Conservation (phyloP, 2,888 invertebrate genomes). For the Choristoneura rosaceana region DNA sequence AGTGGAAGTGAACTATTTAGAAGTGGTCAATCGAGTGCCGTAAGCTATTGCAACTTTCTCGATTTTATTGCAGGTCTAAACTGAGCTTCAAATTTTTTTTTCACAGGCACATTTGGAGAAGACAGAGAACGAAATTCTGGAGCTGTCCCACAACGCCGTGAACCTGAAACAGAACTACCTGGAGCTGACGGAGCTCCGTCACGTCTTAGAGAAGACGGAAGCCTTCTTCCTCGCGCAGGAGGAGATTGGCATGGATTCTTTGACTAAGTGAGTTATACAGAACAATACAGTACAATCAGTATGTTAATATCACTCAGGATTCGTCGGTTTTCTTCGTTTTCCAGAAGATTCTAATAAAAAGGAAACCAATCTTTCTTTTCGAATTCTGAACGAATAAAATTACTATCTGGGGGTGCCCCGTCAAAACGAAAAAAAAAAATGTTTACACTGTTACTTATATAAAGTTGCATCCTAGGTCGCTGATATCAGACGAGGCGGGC, state of each 20-base stretch:
- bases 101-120: constrained; percentile 95
- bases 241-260: constrained; percentile 88
- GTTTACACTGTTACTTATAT: neutral
- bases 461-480: constrained; percentile 58
- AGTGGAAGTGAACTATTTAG: too few relatives aligned
- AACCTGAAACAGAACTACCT: constrained; percentile 96
- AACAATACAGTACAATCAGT: neutral
- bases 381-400: too few relatives aligned
- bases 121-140: constrained; percentile 97
- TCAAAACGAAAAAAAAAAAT: too few relatives aligned
- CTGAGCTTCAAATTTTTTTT: neutral
- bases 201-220: constrained; percentile 96
- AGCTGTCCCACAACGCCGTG: constrained; percentile 96
- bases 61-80: too few relatives aligned
- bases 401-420: too few relatives aligned
- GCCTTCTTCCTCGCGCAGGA: constrained; percentile 94
- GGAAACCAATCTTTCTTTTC: too few relatives aligned
- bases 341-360: too few relatives aligned
- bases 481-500: constrained; percentile 78
- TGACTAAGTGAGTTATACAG: constrained; percentile 79
- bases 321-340: too few relatives aligned
- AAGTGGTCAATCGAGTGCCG: too few relatives aligned
- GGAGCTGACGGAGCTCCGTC: constrained; percentile 95
- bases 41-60: too few relatives aligned
- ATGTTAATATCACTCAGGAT: too few relatives aligned